Evolutionary conservation across 2,797 vertebrate genomes (phyloP).

Genomic region (Mus caroli): DNA sequence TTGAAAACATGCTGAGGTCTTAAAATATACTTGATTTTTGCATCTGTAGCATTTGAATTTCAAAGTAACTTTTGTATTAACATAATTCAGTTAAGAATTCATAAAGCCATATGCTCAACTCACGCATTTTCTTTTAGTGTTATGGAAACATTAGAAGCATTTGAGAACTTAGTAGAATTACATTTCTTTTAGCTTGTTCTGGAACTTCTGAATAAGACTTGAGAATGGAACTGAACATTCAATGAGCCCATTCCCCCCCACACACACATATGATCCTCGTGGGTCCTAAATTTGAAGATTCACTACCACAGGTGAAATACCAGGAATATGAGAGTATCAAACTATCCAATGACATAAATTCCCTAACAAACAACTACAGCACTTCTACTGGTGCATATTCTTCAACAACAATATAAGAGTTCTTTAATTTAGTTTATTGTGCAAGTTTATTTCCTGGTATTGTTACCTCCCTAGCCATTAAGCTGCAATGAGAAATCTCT

Average conservation of each 20-base stretch:
- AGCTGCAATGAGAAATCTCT: background rate
- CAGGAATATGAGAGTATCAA: background rate
- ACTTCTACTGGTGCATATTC: background rate
- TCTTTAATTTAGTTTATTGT: conserved; percentile 29
- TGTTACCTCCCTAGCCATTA: conserved; percentile 3
- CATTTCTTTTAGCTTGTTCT: background rate
- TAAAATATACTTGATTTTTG: conserved; percentile 41
- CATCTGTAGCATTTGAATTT: conserved; percentile 20
- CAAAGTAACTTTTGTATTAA: conserved; percentile 52
- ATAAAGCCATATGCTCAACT: background rate
- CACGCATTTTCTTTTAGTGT: background rate
- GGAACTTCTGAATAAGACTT: conserved; percentile 54
- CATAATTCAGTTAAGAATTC: conserved; percentile 57
- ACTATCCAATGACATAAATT: conserved; percentile 10
- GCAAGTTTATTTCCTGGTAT: background rate
- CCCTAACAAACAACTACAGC: background rate
- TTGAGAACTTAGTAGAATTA: conserved; percentile 46
- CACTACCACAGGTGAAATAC: background rate
- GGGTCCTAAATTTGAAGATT: background rate
- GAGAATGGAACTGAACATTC: background rate
- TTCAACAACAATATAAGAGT: conserved; percentile 2
- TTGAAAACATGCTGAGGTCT: conserved; percentile 34
- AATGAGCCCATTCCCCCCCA: background rate
- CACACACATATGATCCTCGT: background rate
- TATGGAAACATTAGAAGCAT: background rate